Percentiles rank a stretch among this genome's conserved stretches.
Evolutionary conservation across 2,888 invertebrate genomes (phyloP).

Genomic region (Agrilus mali): DNA sequence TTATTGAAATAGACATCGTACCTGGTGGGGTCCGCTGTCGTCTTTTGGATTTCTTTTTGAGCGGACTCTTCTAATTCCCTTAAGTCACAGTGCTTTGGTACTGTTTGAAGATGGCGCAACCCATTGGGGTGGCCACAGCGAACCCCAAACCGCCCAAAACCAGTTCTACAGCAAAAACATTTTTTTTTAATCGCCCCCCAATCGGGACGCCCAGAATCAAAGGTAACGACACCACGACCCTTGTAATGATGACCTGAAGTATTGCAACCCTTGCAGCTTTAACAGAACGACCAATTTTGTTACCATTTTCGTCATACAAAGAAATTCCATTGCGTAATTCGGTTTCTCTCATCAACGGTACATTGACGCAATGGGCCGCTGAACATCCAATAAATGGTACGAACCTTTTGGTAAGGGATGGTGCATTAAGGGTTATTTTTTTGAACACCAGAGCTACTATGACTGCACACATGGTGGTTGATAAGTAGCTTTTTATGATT

Average conservation of each 20-base stretch:
- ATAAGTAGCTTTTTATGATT: too few relatives aligned
- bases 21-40: too few relatives aligned
- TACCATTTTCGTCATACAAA: slow-evolving; percentile 64
- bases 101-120: too few relatives aligned
- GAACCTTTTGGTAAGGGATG: slow-evolving; percentile 69
- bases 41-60: too few relatives aligned
- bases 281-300: slow-evolving; percentile 51
- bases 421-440: slow-evolving; percentile 44
- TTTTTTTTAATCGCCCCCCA: slow-evolving; percentile 43
- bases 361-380: slow-evolving; percentile 95
- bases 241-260: slow-evolving; percentile 72
- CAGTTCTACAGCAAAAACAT: slow-evolving; percentile 37
- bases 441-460: not conserved
- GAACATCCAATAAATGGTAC: slow-evolving; percentile 95
- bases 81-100: too few relatives aligned
- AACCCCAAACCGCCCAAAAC: slow-evolving; percentile 54
- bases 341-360: slow-evolving; percentile 85
- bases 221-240: slow-evolving; percentile 86
- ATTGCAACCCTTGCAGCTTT: slow-evolving; percentile 75
- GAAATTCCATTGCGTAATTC: slow-evolving; percentile 54
- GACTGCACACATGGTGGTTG: not conserved
- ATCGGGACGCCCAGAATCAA: slow-evolving; percentile 80
- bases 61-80: too few relatives aligned
- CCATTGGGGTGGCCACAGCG: too few relatives aligned
- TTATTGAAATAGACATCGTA: too few relatives aligned